These are phyloP conservation scores for Echinops telfairi DNA, from an alignment of 2,113 vertebrate species.

Conservation along the genomic window DNA sequence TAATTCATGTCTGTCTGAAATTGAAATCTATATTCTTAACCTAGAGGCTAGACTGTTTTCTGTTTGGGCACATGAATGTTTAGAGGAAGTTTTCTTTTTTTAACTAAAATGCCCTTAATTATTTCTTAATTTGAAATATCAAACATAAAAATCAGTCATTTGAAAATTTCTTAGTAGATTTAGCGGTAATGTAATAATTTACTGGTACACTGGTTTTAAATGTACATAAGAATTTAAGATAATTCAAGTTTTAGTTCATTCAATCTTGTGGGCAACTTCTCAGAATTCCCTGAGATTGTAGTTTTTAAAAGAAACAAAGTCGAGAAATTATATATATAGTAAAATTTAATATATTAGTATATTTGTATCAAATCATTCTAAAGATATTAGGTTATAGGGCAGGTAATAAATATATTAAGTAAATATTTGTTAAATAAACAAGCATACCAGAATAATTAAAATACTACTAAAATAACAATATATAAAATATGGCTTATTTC, in stretches of 20 bases:
- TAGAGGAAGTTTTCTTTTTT: constrained; percentile 47
- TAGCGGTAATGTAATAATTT: constrained; percentile 65
- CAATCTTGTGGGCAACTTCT: constrained; percentile 21
- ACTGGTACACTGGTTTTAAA: constrained; percentile 65
- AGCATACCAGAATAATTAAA: background rate
- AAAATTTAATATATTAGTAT: background rate
- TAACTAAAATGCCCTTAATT: constrained; percentile 52
- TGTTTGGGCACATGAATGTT: constrained; percentile 38
- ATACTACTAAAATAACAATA: background rate
- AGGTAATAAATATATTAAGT: background rate
- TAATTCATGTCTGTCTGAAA: background rate
- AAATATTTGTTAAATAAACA: constrained; percentile 15
- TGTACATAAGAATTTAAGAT: constrained; percentile 48
- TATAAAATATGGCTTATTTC: background rate
- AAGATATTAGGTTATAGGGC: background rate
- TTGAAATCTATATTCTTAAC: constrained; percentile 27
- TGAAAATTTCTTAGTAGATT: constrained; percentile 68
- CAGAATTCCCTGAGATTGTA: constrained; percentile 28
- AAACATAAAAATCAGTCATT: constrained; percentile 61
- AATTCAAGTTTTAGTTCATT: constrained; percentile 54
- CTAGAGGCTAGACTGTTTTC: background rate
- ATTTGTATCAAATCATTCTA: background rate
- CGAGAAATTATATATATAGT: background rate
- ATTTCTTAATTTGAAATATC: constrained; percentile 66
- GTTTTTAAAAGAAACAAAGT: constrained; percentile 20